phyloP scores from a whole-genome alignment of 2,888 invertebrate genomes.

The Thecophora atra region DNA sequence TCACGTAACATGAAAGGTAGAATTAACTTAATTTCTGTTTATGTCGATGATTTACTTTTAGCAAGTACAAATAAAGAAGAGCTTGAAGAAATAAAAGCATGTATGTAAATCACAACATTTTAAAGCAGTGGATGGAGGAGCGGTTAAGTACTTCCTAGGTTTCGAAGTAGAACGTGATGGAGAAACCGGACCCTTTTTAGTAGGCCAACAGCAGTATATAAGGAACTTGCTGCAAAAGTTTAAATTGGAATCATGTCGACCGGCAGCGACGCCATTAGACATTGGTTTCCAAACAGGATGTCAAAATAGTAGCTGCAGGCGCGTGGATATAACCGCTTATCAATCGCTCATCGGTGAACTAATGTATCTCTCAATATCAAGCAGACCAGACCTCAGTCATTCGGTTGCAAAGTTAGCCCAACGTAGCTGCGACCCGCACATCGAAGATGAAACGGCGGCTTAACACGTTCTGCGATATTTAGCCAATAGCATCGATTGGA shows the following conservation, averaged over 20 bases:
- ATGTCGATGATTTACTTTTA: slow-evolving; percentile 43
- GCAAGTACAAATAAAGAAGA: slow-evolving; percentile 31
- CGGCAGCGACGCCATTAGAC: slow-evolving; percentile 33
- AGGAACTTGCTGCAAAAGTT: slow-evolving; percentile 24
- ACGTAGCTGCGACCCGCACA: neutral
- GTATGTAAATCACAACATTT: slow-evolving; percentile 38
- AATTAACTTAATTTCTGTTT: slow-evolving; percentile 40
- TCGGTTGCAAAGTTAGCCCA: slow-evolving; percentile 25
- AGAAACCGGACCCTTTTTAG: slow-evolving; percentile 30
- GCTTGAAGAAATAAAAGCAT: slow-evolving; percentile 36
- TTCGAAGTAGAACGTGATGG: slow-evolving; percentile 36
- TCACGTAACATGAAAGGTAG: slow-evolving; percentile 9
- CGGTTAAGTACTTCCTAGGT: slow-evolving; percentile 35
- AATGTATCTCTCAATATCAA: slow-evolving; percentile 36
- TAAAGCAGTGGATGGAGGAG: slow-evolving; percentile 30
- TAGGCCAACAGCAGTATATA: slow-evolving; percentile 34
- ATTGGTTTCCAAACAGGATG: slow-evolving; percentile 37
- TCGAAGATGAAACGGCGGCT: slow-evolving; percentile 38
- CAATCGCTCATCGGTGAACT: slow-evolving; percentile 38
- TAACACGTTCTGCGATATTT: slow-evolving; percentile 41
- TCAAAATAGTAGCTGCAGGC: slow-evolving; percentile 23
- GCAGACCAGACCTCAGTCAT: slow-evolving; percentile 32
- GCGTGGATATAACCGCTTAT: slow-evolving; percentile 27
- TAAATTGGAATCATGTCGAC: slow-evolving; percentile 32
- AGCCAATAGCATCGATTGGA: slow-evolving; percentile 16